phyloP scores from a whole-genome alignment of 2,113 vertebrate genomes.

The Entomyzon cyanotis region DNA sequence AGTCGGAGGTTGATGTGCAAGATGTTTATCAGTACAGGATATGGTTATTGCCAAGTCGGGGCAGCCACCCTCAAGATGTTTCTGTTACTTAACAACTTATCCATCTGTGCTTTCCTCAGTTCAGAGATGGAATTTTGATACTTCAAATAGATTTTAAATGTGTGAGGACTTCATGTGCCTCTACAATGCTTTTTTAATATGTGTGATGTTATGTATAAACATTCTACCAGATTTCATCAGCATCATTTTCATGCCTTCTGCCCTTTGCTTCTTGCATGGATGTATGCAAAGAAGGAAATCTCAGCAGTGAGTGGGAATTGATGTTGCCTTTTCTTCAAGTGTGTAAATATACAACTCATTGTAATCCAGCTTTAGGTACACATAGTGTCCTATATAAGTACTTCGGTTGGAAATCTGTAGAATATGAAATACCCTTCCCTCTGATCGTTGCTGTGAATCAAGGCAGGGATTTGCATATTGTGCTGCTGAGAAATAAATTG shows the following conservation, averaged over 20 bases:
- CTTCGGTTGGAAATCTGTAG: neutral
- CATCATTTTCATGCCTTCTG: neutral
- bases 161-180: neutral
- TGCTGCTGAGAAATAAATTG: neutral
- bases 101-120: neutral
- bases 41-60: neutral
- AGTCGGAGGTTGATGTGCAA: constrained; percentile 55
- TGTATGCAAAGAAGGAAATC: neutral
- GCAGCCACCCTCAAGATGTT: constrained; percentile 5
- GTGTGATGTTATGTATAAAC: neutral
- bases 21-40: constrained; percentile 60
- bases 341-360: neutral
- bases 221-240: neutral
- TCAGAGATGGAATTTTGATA: neutral
- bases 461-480: neutral
- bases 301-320: neutral
- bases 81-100: neutral
- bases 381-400: rapidly evolving
- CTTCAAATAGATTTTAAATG: neutral
- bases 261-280: neutral
- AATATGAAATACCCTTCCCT: neutral
- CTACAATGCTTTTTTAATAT: neutral
- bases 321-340: neutral
- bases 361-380: neutral
- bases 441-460: neutral